phyloP scores from a whole-genome alignment of 2,888 invertebrate species.

The Hyppa rectilinea region DNA sequence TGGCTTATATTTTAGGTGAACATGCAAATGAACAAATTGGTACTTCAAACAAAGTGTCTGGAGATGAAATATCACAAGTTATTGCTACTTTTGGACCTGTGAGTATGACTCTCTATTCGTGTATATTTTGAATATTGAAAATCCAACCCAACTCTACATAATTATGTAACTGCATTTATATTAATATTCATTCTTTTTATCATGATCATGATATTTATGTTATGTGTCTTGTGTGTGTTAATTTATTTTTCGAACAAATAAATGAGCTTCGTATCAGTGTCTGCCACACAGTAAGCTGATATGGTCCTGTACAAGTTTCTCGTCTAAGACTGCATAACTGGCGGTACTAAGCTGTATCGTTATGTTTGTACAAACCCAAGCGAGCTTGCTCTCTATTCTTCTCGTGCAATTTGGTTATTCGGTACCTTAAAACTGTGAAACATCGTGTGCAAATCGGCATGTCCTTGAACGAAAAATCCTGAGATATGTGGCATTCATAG shows the following conservation, averaged over 20 bases:
- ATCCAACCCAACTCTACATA: background rate
- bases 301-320: background rate
- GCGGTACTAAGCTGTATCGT: background rate
- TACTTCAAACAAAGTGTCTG: constrained; percentile 80
- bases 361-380: background rate
- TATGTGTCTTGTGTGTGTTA: background rate
- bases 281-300: background rate
- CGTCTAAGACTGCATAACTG: background rate
- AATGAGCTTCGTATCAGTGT: background rate
- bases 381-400: background rate
- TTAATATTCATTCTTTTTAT: background rate
- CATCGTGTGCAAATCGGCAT: too few relatives aligned
- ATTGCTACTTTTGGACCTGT: constrained; percentile 87
- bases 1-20: constrained; percentile 80
- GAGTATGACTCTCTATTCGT: constrained; percentile 65
- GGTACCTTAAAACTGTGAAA: background rate
- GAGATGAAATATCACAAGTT: constrained; percentile 87
- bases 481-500: background rate
- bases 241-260: background rate
- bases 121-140: background rate
- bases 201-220: background rate
- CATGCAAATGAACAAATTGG: constrained; percentile 87
- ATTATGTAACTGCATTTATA: constrained; percentile 3
- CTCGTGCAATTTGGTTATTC: background rate
- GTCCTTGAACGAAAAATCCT: background rate